Conservation (phyloP, 2,888 invertebrate species). For the Dryococelus australis region DNA sequence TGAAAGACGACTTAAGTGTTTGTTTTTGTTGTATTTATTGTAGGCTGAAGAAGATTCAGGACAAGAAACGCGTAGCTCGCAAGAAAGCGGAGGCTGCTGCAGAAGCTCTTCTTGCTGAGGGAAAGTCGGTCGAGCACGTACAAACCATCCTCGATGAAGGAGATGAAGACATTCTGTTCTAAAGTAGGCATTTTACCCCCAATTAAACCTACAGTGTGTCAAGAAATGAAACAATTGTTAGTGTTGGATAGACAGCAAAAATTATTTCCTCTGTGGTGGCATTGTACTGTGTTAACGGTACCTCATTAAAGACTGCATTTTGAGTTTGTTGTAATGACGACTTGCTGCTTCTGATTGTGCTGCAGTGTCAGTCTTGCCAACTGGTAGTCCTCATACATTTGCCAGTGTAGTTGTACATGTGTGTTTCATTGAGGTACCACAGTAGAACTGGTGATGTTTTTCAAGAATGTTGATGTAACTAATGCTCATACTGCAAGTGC, state of each 20-base stretch:
- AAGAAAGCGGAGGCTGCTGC: slow-evolving; percentile 72
- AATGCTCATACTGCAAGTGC: neutral
- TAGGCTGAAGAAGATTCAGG: slow-evolving; percentile 91
- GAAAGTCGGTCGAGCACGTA: slow-evolving; percentile 59
- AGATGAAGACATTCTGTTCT: slow-evolving; percentile 88
- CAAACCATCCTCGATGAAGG: slow-evolving; percentile 85
- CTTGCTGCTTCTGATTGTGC: neutral
- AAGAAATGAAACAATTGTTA: neutral
- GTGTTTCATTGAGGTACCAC: neutral
- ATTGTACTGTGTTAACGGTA: neutral
- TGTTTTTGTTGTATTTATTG: slow-evolving; percentile 36
- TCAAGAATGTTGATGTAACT: neutral
- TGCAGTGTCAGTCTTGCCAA: neutral
- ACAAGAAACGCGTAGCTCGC: slow-evolving; percentile 89
- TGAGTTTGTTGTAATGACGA: neutral
- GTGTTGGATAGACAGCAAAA: neutral
- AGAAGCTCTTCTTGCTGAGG: slow-evolving; percentile 57
- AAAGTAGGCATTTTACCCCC: slow-evolving; percentile 55
- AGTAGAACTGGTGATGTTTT: neutral
- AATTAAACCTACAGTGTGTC: neutral
- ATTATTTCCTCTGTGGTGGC: neutral
- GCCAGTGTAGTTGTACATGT: neutral
- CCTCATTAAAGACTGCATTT: neutral
- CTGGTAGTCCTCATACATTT: neutral
- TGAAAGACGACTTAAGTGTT: too few relatives aligned